Evolutionary conservation across 2,797 vertebrate species (phyloP), one percentile per base, ranked within the genome.

Genomic region (Enteromius mattozi): DNA sequence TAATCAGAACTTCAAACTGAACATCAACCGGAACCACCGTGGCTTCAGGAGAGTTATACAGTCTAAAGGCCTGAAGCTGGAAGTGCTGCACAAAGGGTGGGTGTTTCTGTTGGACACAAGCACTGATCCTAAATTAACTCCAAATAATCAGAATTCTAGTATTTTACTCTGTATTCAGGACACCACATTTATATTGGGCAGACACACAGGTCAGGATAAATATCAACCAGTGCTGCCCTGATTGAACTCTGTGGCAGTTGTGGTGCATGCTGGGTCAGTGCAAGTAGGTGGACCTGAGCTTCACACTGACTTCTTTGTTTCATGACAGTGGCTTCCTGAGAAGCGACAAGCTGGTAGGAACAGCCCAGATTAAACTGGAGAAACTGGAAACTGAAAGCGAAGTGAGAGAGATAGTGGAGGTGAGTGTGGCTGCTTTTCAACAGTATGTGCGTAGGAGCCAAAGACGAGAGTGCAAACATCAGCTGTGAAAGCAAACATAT

Each of bases 41-140:
- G 95, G 97, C 87, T 98, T 99, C 90, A 95, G 94, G 81, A 95
- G 98, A 80, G 93, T 96, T 0, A 89, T 99, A 89, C 94, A 96
- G 21, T 95, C 96, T 76, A 99, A 98, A 94, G 97, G 98, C 85
- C 94, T 99, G 81, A 99, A 99, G 87, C 97, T 99, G 78, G 98
- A 99, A 91, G 93, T 99, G 89, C 96, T 97, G 90, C 97, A 99
- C 92, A 99, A 98, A 94, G 98, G 98, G 98, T 99, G 92, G 96
- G 95, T 78, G 12, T 3, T 77, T 0, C 14, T n/a, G 10, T 61
- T 27, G 56, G 56, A 61, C n/a, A 61, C 1, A 14, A 61, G n/a
- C n/a, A 61, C 9, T 2, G n/a, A 61, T 61, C 17, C 17, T 6
- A 51, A 19, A 19, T 47, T 10, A 16, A 61, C 30, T 37, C 30